These are phyloP conservation scores for Mustelus asterias DNA, from an alignment of 2,113 vertebrate genomes.

Conservation along the genomic window DNA sequence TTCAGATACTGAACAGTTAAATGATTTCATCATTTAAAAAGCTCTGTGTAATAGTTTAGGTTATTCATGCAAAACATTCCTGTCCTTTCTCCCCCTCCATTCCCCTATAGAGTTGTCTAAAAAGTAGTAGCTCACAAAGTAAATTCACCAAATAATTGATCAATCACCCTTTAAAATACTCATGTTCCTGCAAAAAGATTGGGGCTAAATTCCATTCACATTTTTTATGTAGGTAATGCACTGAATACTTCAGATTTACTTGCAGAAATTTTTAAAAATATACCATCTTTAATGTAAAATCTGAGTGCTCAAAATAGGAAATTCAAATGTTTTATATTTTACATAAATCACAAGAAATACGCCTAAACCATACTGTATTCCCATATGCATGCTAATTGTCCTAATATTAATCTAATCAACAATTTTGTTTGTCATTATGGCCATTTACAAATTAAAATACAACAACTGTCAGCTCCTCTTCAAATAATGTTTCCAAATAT, in stretches of 20 bases:
- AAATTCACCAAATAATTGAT: background rate
- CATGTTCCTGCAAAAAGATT: background rate
- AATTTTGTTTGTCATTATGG: background rate
- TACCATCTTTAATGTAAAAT: background rate
- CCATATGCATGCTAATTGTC: background rate
- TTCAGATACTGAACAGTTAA: background rate
- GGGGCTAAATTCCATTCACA: background rate
- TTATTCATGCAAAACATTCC: background rate
- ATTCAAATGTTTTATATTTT: background rate
- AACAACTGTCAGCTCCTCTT: background rate
- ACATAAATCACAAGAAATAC: background rate
- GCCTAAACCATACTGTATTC: background rate
- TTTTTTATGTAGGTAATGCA: background rate
- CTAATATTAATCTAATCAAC: background rate
- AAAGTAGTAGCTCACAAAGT: background rate
- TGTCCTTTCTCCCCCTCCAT: background rate
- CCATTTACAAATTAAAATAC: background rate
- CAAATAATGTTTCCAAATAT: background rate
- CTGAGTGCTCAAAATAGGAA: background rate
- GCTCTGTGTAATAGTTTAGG: background rate
- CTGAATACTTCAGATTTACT: background rate
- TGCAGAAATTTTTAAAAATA: slow-evolving; percentile 1
- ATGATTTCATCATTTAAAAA: background rate
- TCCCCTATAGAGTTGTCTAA: background rate
- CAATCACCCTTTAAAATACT: background rate